phyloP scores from a whole-genome alignment of 2,797 vertebrate species.

The Pipistrellus kuhlii region DNA sequence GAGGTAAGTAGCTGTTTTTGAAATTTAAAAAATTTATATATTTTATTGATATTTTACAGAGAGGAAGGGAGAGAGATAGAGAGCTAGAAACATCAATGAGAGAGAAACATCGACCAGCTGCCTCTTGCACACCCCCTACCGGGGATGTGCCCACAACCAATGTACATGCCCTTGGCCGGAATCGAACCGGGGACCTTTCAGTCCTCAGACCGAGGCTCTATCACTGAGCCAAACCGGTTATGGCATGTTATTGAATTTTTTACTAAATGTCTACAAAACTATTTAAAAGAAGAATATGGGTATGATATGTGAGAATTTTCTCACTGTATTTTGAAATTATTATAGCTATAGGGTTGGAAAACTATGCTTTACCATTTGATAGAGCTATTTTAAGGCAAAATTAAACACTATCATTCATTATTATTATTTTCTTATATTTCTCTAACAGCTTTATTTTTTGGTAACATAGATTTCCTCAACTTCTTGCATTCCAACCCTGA shows the following conservation, averaged over 20 bases:
- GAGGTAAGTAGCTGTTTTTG: too few species aligned
- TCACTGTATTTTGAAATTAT: slow-evolving; percentile 42
- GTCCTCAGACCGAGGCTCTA: too few species aligned
- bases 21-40: too few species aligned
- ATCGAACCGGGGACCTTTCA: too few species aligned
- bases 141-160: too few species aligned
- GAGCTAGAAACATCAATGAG: too few species aligned
- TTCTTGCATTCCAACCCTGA: neutral
- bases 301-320: slow-evolving; percentile 21
- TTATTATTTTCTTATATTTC: neutral
- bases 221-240: too few species aligned
- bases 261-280: neutral
- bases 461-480: neutral
- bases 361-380: neutral
- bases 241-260: slow-evolving; percentile 61
- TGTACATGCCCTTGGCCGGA: too few species aligned
- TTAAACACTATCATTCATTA: neutral
- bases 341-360: slow-evolving; percentile 20
- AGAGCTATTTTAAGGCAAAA: neutral
- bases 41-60: too few species aligned
- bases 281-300: slow-evolving; percentile 51
- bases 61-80: too few species aligned
- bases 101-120: too few species aligned
- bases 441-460: neutral
- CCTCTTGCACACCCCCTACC: too few species aligned